Conservation (phyloP, 2,797 vertebrate genomes). For the Acridotheres tristis region DNA sequence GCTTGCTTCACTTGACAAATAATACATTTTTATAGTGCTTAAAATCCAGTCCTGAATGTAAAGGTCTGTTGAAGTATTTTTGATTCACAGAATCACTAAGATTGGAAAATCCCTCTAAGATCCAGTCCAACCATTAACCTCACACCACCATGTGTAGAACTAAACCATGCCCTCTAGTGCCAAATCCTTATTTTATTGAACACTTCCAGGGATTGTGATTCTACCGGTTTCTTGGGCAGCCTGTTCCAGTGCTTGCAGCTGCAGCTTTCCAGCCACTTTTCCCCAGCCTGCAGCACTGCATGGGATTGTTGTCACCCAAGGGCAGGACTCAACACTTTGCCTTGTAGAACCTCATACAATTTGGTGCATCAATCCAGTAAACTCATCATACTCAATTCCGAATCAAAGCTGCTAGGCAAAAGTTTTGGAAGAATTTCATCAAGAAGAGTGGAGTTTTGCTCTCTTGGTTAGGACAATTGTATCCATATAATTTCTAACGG, state of each 20-base stretch:
- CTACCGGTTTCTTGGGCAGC: not conserved
- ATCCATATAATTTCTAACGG: not conserved
- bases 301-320: not conserved
- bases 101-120: not conserved
- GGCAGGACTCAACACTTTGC: not conserved
- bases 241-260: not conserved
- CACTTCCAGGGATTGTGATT: not conserved
- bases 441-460: not conserved
- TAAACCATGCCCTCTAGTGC: not conserved
- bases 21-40: not conserved
- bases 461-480: not conserved
- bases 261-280: not conserved
- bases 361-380: not conserved
- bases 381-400: not conserved
- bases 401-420: not conserved
- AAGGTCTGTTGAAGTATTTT: not conserved
- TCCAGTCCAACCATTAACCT: fast-evolving
- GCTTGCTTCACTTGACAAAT: not conserved
- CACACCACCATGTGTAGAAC: not conserved
- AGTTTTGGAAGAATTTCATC: not conserved
- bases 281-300: not conserved
- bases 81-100: not conserved
- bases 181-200: not conserved
- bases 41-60: not conserved
- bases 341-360: not conserved